phyloP scores from a whole-genome alignment of 2,113 vertebrate genomes.

The Sylvia atricapilla region DNA sequence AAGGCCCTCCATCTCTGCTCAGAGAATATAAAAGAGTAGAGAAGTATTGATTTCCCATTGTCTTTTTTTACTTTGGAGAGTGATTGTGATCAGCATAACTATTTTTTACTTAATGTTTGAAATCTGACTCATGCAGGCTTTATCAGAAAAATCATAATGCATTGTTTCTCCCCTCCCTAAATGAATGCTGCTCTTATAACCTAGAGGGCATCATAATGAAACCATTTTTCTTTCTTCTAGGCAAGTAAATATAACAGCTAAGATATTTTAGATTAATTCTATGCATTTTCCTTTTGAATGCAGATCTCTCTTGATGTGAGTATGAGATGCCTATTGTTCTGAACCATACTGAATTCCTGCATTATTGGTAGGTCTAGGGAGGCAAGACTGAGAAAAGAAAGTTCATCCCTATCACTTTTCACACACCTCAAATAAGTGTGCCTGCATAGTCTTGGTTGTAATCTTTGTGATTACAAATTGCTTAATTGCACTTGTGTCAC shows the following conservation, averaged over 20 bases:
- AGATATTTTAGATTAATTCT: background rate
- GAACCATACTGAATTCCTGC: rapidly evolving
- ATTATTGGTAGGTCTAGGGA: background rate
- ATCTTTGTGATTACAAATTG: background rate
- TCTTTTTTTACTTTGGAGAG: background rate
- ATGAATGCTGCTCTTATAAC: background rate
- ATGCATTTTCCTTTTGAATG: background rate
- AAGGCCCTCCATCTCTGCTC: background rate
- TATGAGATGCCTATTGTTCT: background rate
- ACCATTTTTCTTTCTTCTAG: background rate
- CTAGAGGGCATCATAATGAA: background rate
- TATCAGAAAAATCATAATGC: slow-evolving; percentile 27
- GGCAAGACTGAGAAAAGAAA: background rate
- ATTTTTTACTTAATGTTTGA: slow-evolving; percentile 18
- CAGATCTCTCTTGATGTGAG: background rate
- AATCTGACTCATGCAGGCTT: slow-evolving; percentile 5
- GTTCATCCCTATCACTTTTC: background rate
- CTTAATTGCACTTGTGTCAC: background rate
- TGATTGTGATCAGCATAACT: slow-evolving; percentile 27
- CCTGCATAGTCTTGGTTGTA: background rate
- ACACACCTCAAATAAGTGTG: background rate
- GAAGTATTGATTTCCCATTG: slow-evolving; percentile 36
- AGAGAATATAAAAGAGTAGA: background rate
- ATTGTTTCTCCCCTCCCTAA: slow-evolving; percentile 2
- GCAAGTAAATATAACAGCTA: background rate